Evolutionary conservation across 2,113 vertebrate species (phyloP).

Genomic region (Poeciliopsis occidentalis): DNA sequence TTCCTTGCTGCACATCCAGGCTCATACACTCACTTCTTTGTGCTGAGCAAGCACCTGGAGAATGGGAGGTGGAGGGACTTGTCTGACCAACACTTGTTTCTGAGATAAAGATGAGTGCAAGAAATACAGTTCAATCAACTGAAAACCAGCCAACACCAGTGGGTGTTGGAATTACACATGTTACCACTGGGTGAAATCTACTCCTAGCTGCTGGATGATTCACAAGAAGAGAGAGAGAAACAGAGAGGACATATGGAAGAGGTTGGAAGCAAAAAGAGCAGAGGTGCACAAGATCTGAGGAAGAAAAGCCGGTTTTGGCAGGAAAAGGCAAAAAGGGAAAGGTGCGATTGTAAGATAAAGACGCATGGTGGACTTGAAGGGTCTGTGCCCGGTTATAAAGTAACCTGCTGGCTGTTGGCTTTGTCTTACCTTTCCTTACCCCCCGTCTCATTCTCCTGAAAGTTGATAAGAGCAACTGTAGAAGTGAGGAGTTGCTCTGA

Average conservation of each 20-base stretch:
- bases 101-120: conserved; percentile 84
- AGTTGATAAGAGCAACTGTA: conserved; percentile 63
- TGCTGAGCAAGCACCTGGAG: conserved; percentile 78
- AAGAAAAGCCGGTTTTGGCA: conserved; percentile 42
- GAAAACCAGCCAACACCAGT: conserved; percentile 46
- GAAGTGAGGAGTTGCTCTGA: conserved; percentile 48
- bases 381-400: conserved; percentile 51
- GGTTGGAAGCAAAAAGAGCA: conserved; percentile 8
- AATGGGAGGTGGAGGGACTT: conserved; percentile 20
- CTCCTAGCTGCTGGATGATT: conserved; percentile 56
- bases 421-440: conserved; percentile 64
- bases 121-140: conserved; percentile 80
- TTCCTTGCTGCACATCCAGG: conserved; percentile 32
- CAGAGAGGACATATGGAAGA: not conserved
- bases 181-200: conserved; percentile 63
- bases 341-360: conserved; percentile 50
- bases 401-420: conserved; percentile 58
- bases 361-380: conserved; percentile 53
- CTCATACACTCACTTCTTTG: conserved; percentile 78
- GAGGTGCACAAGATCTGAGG: conserved; percentile 7
- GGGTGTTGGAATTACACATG: conserved; percentile 55
- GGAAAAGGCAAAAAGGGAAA: conserved; percentile 9
- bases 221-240: conserved; percentile 15
- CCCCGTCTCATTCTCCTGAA: conserved; percentile 53
- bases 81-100: conserved; percentile 87